Evolutionary conservation across 1,140 invertebrate genomes (phyloP).

Genomic region (Papilio helenus): DNA sequence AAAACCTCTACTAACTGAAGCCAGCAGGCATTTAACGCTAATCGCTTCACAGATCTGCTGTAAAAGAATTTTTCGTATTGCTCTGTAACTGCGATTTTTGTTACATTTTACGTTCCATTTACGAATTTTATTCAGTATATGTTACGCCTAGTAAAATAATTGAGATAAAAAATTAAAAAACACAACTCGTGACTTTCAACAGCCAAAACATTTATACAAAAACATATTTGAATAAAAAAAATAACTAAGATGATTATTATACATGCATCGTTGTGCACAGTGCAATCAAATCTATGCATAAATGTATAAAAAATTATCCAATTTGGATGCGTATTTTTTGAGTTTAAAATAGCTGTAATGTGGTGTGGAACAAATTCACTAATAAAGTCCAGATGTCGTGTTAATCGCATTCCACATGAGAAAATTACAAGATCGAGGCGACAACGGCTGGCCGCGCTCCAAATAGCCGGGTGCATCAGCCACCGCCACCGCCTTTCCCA

Average conservation of each 20-base stretch:
- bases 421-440: slow-evolving; percentile 70
- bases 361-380: slow-evolving; percentile 23
- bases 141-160: too few species aligned
- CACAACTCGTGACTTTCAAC: too few species aligned
- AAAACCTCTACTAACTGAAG: slow-evolving; percentile 19
- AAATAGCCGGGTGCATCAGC: slow-evolving; percentile 65
- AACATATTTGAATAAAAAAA: too few species aligned
- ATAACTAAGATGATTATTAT: too few species aligned
- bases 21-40: neutral
- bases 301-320: neutral
- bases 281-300: neutral
- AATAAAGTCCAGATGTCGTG: slow-evolving; percentile 64
- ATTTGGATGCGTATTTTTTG: neutral
- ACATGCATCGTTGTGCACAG: too few species aligned
- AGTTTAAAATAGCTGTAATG: slow-evolving; percentile 28
- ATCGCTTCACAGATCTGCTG: slow-evolving; percentile 13
- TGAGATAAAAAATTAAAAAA: too few species aligned
- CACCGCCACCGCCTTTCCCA: slow-evolving; percentile 54
- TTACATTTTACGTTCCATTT: neutral
- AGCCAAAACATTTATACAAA: too few species aligned
- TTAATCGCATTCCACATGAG: slow-evolving; percentile 74
- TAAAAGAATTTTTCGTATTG: neutral
- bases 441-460: slow-evolving; percentile 59
- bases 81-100: neutral
- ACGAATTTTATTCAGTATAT: neutral